Evolutionary conservation across 92 coral and sea anemone genomes (phyloP), one percentile per base, ranked within the genome.

Genomic region (Paramuricea clavata): DNA sequence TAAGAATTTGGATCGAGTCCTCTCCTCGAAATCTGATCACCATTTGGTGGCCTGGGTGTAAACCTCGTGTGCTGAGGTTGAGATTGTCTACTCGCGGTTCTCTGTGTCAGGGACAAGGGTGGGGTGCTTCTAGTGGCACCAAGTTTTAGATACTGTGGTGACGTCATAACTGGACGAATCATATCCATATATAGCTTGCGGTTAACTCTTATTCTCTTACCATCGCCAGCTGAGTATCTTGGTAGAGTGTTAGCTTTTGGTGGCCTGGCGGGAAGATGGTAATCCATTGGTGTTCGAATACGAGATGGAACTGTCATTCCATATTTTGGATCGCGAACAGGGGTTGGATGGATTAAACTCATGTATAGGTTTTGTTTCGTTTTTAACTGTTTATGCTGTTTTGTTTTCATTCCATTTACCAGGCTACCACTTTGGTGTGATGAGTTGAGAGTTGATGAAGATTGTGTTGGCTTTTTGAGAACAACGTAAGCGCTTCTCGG

Each of bases 321-420:
- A 7, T 59, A 35, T 13, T 25, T 64, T 60, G 72, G 84, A 36
- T 56, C 32, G 21, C 31, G 27, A 59, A 9, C 16, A 10, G 87
- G 56, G 16, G 96, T 93, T 13, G 96, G 96, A 60, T 93, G 88
- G 35, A 96, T 91, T 15, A 96, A 92, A 43, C 96, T 94, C 85
- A 96, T 86, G 85, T 96, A 96, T 19, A 96, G 85, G n/a, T 89
- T 85, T 82, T 96, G 99, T 73, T 96, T 96, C 4, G 98, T 92
- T 76, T 96, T 95, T 25, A 91, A 90, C 86, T 95, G 98, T 81
- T 89, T 96, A 35, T 83, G 94, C 25, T 73, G 87, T 79, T 79
- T 59, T 5, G 84, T 50, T 13, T 12, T 27, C 22, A 41, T 33
- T 22, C 84, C 57, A 39, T 59, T 79, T 32, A 33, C 33, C 25